Conservation (phyloP, 2,113 vertebrate species). For the Nothobranchius furzeri region DNA sequence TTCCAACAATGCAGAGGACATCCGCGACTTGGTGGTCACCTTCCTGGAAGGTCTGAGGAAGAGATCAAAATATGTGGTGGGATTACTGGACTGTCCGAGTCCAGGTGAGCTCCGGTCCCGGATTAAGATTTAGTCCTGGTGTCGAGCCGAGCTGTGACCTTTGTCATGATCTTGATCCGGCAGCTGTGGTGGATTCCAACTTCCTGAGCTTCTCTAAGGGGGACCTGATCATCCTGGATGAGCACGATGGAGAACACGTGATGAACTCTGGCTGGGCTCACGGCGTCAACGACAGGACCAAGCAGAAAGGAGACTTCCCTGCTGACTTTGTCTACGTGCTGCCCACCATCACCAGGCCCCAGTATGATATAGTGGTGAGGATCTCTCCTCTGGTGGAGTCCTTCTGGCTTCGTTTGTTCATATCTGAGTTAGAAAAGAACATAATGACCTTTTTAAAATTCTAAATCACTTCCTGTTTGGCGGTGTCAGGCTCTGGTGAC, state of each 20-base stretch:
- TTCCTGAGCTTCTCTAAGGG: slow-evolving; percentile 95
- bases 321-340: slow-evolving; percentile 92
- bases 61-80: slow-evolving; percentile 93
- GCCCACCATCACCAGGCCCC: slow-evolving; percentile 89
- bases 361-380: slow-evolving; percentile 89
- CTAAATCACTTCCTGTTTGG: neutral
- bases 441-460: too few relatives aligned
- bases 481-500: slow-evolving; percentile 87
- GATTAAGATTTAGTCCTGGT: rapidly evolving
- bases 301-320: slow-evolving; percentile 92
- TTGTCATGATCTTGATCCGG: rapidly evolving
- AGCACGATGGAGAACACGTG: slow-evolving; percentile 91
- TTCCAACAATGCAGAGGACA: slow-evolving; percentile 96
- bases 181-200: slow-evolving; percentile 86
- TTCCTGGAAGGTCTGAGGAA: slow-evolving; percentile 95
- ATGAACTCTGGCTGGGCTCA: slow-evolving; percentile 96
- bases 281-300: slow-evolving; percentile 90
- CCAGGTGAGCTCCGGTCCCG: slow-evolving; percentile 80
- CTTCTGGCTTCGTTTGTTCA: too few relatives aligned
- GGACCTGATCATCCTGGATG: slow-evolving; percentile 93
- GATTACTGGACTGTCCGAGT: slow-evolving; percentile 91
- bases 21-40: slow-evolving; percentile 91
- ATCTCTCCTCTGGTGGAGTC: too few relatives aligned
- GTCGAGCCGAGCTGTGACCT: rapidly evolving
- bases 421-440: too few relatives aligned